Evolutionary conservation across 2,888 invertebrate species (phyloP), one percentile per base, ranked within the genome.

Genomic region (Asteroscopus sphinx): DNA sequence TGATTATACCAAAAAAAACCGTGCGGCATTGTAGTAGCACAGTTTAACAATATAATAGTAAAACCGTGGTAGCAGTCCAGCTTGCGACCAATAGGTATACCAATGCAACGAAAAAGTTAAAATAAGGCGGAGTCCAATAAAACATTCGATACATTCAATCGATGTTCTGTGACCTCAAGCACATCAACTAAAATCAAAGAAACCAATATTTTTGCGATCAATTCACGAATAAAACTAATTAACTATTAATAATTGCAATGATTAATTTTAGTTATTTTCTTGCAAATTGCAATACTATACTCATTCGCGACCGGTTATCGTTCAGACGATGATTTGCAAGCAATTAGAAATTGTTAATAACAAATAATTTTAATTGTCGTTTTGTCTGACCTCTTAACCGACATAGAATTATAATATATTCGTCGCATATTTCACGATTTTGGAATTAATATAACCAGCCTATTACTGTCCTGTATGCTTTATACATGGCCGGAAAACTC

Each of bases 341-440:
- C 61, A 62, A 68, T 71, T 59, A 51, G 49, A 59, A 63, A 59
- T 68, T 62, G 54, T 61, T 62, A 37, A 49, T 47, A 12, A 36
- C 30, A 25, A 60, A 61, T 56, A 40, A 60, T 51, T 63, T 54
- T 42, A 64, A 51, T 55, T 72, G 57, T 72, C 48, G 39, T 46
- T 53, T 47, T 45, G 60, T 62, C 60, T 68, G 69, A 58, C 69
- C 73, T 57, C 68, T 7, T 53, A 61, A 53, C 68, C 56, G 49
- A 68, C 21, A 53, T 61, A 33, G 30, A 42, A 28, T 16, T 26
- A n/a, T 13, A 49, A 44, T 54, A 51, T 55, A 46, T 47, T 44
- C 71, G 37, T 39, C 49, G 33, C 54, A 26, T 56, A 44, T 40
- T 40, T 66, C 36, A 40, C 49, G 21, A 47, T 28, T 46, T 39